A percentile compares a stretch with the other conserved stretches of the same genome.
Evolutionary conservation across 2,888 invertebrate genomes (phyloP).

Genomic region (Athripsodes cinereus): DNA sequence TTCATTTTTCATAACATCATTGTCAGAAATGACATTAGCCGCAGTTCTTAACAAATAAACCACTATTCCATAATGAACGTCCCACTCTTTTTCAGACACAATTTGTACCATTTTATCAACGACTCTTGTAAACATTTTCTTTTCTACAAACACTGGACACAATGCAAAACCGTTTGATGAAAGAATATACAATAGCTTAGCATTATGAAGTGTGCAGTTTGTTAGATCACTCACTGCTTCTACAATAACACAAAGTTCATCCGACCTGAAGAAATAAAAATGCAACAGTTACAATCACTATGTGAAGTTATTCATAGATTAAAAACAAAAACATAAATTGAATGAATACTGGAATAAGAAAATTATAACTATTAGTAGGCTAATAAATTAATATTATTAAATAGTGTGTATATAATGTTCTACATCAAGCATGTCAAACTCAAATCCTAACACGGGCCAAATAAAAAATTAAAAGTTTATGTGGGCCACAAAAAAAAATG

Average conservation of each 20-base stretch:
- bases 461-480: too few species aligned
- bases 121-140: slow-evolving; percentile 5
- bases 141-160: not conserved
- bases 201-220: not conserved
- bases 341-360: too few species aligned
- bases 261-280: not conserved
- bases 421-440: too few species aligned
- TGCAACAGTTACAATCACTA: too few species aligned
- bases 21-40: slow-evolving; percentile 12
- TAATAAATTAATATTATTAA: too few species aligned
- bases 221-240: not conserved
- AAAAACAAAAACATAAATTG: too few species aligned
- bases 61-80: not conserved
- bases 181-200: slow-evolving; percentile 4
- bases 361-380: too few species aligned
- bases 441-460: too few species aligned
- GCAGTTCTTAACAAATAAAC: slow-evolving; percentile 17
- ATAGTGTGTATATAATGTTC: too few species aligned
- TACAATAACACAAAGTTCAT: not conserved
- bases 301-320: too few species aligned
- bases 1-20: not conserved
- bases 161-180: not conserved
- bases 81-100: slow-evolving; percentile 4
- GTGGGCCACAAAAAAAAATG: too few species aligned
- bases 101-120: not conserved